A percentile compares a stretch with the other conserved stretches of the same genome.
phyloP scores from a whole-genome alignment of 2,113 vertebrate species.

The Rutilus rutilus region DNA sequence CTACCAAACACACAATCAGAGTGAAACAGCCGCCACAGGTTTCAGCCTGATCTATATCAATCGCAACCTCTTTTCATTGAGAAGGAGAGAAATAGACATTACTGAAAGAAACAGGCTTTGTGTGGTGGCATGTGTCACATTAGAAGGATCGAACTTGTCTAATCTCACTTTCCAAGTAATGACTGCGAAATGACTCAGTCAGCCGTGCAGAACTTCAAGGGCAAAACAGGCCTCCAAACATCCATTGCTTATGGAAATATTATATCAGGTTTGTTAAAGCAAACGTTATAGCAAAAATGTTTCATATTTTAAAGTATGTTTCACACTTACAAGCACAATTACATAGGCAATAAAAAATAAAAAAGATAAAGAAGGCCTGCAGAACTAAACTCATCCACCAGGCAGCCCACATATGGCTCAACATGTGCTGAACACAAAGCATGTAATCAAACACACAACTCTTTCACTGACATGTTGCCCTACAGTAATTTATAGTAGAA shows the following conservation, averaged over 20 bases:
- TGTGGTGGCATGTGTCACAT: neutral
- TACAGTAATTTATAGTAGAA: neutral
- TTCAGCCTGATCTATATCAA: neutral
- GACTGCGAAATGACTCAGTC: neutral
- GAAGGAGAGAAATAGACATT: neutral
- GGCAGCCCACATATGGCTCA: neutral
- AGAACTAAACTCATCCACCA: neutral
- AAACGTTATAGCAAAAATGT: neutral
- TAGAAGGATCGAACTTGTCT: neutral
- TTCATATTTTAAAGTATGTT: neutral
- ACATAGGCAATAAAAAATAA: neutral
- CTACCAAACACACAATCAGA: neutral
- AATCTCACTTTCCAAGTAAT: neutral
- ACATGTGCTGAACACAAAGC: conserved; percentile 6
- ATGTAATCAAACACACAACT: neutral
- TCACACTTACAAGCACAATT: neutral
- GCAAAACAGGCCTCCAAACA: neutral
- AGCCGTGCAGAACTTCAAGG: neutral
- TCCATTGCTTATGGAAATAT: neutral
- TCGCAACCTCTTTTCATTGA: neutral
- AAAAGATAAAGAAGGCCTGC: neutral
- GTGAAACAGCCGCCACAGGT: neutral
- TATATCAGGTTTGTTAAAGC: neutral
- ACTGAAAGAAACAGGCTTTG: neutral
- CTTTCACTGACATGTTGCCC: neutral